Conservation (phyloP, 2,888 invertebrate genomes). For the Coenonympha glycerion region DNA sequence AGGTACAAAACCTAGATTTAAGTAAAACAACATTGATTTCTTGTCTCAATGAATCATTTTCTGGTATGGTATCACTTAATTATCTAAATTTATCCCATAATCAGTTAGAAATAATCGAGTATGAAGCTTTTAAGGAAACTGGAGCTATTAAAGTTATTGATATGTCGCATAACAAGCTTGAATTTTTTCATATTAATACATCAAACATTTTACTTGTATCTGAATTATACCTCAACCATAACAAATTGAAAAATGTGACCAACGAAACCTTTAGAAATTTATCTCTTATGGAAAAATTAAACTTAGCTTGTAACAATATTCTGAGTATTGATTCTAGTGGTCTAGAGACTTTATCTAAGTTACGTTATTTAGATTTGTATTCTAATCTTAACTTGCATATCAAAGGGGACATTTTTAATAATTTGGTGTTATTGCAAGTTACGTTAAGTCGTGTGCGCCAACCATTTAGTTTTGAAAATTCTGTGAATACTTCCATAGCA, state of each 20-base stretch:
- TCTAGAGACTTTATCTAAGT: slow-evolving; percentile 8
- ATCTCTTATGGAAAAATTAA: slow-evolving; percentile 7
- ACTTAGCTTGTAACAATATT: slow-evolving; percentile 16
- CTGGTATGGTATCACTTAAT: not conserved
- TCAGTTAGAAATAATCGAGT: slow-evolving; percentile 16
- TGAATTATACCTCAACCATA: slow-evolving; percentile 18
- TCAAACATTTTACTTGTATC: slow-evolving; percentile 7
- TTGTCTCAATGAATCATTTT: slow-evolving; percentile 15
- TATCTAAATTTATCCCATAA: slow-evolving; percentile 14
- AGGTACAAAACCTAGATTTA: slow-evolving; percentile 4
- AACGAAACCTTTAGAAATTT: slow-evolving; percentile 15
- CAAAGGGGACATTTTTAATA: slow-evolving; percentile 12
- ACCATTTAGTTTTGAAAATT: slow-evolving; percentile 10
- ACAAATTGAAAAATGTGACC: slow-evolving; percentile 17
- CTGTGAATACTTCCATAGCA: slow-evolving; percentile 15
- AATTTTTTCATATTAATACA: slow-evolving; percentile 16
- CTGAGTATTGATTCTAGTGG: slow-evolving; percentile 12
- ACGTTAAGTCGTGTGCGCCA: slow-evolving; percentile 5
- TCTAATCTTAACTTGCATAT: slow-evolving; percentile 13
- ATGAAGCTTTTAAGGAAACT: slow-evolving; percentile 15
- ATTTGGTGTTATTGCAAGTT: slow-evolving; percentile 16
- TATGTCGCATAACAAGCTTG: slow-evolving; percentile 16
- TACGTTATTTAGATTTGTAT: slow-evolving; percentile 10
- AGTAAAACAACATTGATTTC: slow-evolving; percentile 7
- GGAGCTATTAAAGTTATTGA: slow-evolving; percentile 15